Conservation (phyloP, 92 coral and sea anemone genomes). For the Parazoanthus atlanticus region DNA sequence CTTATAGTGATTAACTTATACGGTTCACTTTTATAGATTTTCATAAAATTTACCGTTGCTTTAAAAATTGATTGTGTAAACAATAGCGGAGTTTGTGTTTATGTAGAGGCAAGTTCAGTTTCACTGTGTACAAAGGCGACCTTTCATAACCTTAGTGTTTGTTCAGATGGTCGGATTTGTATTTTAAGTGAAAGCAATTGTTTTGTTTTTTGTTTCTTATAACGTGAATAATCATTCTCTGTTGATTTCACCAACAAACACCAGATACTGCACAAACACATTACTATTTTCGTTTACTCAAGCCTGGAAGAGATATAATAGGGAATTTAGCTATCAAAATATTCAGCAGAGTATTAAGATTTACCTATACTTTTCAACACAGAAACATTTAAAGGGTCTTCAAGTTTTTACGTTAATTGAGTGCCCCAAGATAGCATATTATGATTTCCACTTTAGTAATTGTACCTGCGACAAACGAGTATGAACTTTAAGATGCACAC, state of each 20-base stretch:
- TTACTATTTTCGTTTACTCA: neutral
- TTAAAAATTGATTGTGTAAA: neutral
- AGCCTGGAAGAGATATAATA: neutral
- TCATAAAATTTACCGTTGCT: too few species aligned
- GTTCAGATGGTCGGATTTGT: neutral
- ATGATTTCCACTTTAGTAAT: neutral
- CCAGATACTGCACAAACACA: neutral
- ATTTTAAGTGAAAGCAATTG: too few species aligned
- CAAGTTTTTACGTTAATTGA: too few species aligned
- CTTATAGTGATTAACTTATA: too few species aligned
- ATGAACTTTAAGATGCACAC: neutral
- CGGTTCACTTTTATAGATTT: neutral
- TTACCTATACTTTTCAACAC: too few species aligned
- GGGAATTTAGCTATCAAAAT: neutral
- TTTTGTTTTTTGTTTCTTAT: neutral
- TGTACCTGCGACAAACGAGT: neutral
- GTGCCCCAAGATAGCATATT: neutral
- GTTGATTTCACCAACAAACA: neutral
- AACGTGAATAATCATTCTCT: neutral
- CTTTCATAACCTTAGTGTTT: neutral
- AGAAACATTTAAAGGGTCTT: neutral
- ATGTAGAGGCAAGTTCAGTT: neutral
- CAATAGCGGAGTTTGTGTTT: neutral
- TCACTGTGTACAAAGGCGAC: neutral
- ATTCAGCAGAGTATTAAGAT: neutral